Evolutionary conservation across 2,113 vertebrate species (phyloP).

Genomic region (Speoplatyrhinus poulsoni): DNA sequence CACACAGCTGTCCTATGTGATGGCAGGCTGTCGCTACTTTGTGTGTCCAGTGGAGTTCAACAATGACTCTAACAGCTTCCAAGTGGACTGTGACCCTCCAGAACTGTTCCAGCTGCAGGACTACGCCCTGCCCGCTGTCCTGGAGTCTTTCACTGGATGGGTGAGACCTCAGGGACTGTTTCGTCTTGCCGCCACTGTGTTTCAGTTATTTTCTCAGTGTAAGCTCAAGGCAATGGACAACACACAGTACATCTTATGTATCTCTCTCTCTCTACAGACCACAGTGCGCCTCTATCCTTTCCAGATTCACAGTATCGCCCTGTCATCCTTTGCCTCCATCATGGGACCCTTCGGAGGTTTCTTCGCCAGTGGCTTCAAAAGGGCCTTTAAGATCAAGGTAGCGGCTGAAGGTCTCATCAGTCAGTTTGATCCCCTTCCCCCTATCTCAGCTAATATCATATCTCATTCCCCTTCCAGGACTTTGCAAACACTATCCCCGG

Average conservation of each 20-base stretch:
- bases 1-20: conserved; percentile 90
- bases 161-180: conserved; percentile 68
- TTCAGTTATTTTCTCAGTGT: too few species aligned
- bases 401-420: background rate
- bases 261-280: conserved; percentile 74
- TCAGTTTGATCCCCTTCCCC: background rate
- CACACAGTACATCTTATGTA: background rate
- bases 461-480: conserved; percentile 76
- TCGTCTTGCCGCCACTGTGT: background rate
- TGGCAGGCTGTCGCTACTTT: conserved; percentile 94
- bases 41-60: conserved; percentile 97
- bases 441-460: background rate
- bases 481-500: conserved; percentile 98
- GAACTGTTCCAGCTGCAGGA: conserved; percentile 95
- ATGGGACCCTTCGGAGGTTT: conserved; percentile 96
- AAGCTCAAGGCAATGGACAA: too few species aligned
- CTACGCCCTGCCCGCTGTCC: conserved; percentile 83
- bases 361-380: conserved; percentile 97
- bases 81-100: conserved; percentile 91
- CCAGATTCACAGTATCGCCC: conserved; percentile 97
- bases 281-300: conserved; percentile 92
- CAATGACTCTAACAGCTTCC: conserved; percentile 96
- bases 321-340: conserved; percentile 93
- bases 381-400: conserved; percentile 99
- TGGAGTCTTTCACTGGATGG: conserved; percentile 90